phyloP scores from a whole-genome alignment of 1,140 invertebrate genomes.

The Melipona quadrifasciata region DNA sequence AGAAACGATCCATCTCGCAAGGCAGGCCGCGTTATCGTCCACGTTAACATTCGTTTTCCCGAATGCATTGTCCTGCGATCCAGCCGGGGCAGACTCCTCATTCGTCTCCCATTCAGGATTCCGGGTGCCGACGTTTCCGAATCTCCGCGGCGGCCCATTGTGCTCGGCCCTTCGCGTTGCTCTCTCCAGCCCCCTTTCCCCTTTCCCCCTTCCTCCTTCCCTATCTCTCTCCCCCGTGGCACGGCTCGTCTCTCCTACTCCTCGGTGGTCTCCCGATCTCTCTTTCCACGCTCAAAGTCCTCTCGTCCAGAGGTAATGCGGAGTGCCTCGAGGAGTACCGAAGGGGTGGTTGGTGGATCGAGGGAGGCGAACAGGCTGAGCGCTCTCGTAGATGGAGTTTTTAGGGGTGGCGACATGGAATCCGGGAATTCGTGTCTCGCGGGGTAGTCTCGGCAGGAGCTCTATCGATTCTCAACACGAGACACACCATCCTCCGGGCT shows the following conservation, averaged over 20 bases:
- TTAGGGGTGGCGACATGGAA: slow-evolving; percentile 70
- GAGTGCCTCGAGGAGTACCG: slow-evolving; percentile 62
- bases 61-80: slow-evolving; percentile 70
- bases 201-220: slow-evolving; percentile 36
- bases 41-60: slow-evolving; percentile 73
- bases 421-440: slow-evolving; percentile 72
- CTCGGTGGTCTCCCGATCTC: slow-evolving; percentile 60
- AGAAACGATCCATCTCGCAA: slow-evolving; percentile 50
- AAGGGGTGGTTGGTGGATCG: slow-evolving; percentile 49
- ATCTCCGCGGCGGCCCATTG: slow-evolving; percentile 74
- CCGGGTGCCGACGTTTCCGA: slow-evolving; percentile 75
- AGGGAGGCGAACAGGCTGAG: slow-evolving; percentile 38
- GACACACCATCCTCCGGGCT: slow-evolving; percentile 65
- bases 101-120: slow-evolving; percentile 74
- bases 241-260: slow-evolving; percentile 28
- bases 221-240: slow-evolving; percentile 21
- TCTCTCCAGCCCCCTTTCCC: slow-evolving; percentile 53
- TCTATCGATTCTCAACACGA: slow-evolving; percentile 71
- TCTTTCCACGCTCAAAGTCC: slow-evolving; percentile 60
- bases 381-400: slow-evolving; percentile 64
- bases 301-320: slow-evolving; percentile 69
- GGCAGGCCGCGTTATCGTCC: slow-evolving; percentile 52
- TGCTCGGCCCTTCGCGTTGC: slow-evolving; percentile 62
- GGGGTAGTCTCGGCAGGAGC: slow-evolving; percentile 70
- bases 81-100: slow-evolving; percentile 70